Conservation (phyloP, 1,140 invertebrate genomes). For the Drosophila bocqueti region DNA sequence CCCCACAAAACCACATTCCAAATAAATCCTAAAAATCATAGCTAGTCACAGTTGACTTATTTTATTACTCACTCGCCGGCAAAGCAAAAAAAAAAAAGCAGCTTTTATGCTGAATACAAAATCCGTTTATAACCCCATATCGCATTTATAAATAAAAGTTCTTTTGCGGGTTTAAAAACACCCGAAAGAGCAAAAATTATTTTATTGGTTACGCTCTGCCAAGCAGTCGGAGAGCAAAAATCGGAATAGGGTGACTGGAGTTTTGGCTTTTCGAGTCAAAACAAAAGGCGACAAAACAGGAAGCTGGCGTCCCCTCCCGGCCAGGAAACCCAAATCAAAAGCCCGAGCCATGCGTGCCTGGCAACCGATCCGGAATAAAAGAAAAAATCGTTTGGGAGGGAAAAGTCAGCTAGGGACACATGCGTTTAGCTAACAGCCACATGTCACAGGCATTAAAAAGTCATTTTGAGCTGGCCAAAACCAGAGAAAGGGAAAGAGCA, state of each 20-base stretch:
- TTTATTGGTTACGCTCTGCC: conserved; percentile 57
- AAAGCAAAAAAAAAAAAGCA: background rate
- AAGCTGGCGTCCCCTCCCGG: conserved; percentile 12
- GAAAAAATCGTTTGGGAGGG: background rate
- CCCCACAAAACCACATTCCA: conserved; percentile 1
- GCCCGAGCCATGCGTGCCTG: conserved; percentile 42
- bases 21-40: conserved; percentile 14
- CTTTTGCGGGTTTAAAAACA: conserved; percentile 45
- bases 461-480: conserved; percentile 27
- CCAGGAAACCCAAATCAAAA: conserved; percentile 36
- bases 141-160: conserved; percentile 36
- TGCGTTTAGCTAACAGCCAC: conserved; percentile 22
- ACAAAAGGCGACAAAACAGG: conserved; percentile 49
- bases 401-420: conserved; percentile 24
- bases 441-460: conserved; percentile 49
- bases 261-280: conserved; percentile 12
- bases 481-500: background rate
- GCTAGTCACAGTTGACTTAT: conserved; percentile 58
- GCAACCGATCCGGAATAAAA: conserved; percentile 21
- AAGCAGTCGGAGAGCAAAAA: conserved; percentile 28
- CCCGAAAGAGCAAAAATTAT: conserved; percentile 50
- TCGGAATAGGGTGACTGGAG: conserved; percentile 24
- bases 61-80: conserved; percentile 49
- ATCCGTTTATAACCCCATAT: conserved; percentile 5
- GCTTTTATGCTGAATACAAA: conserved; percentile 16